A percentile compares a stretch with the other conserved stretches of the same genome.
Conservation (phyloP, 2,797 vertebrate species). For the Sylvia borin region DNA sequence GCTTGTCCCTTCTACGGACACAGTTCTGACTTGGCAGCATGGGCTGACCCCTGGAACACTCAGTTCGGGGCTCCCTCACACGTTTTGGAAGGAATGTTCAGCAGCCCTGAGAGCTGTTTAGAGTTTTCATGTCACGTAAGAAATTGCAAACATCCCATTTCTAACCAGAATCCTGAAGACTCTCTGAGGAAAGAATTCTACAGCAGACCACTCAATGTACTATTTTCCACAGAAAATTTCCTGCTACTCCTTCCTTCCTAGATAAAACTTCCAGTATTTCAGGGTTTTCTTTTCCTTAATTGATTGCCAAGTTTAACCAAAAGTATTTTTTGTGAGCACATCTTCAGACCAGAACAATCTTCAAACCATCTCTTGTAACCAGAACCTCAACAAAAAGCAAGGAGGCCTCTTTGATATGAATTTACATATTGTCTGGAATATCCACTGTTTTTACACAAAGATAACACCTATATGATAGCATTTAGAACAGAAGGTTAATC, state of each 20-base stretch:
- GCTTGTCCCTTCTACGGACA: background rate
- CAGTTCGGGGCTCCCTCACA: background rate
- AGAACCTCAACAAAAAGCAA: background rate
- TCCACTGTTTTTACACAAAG: background rate
- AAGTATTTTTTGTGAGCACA: background rate
- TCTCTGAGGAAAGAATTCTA: background rate
- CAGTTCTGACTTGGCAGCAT: background rate
- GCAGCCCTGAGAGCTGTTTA: accelerated
- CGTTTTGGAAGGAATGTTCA: background rate
- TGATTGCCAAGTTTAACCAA: background rate
- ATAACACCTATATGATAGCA: background rate
- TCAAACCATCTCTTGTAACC: background rate
- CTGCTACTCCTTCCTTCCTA: background rate
- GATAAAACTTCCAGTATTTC: background rate
- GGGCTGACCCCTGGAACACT: background rate
- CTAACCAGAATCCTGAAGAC: background rate
- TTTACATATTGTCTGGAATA: background rate
- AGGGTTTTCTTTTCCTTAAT: background rate
- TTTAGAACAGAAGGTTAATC: background rate
- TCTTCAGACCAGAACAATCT: background rate
- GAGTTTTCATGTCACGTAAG: background rate
- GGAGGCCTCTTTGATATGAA: background rate
- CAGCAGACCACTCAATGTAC: background rate
- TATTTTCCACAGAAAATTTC: background rate
- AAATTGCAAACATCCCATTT: background rate